Conservation (phyloP, 1,140 invertebrate species). For the Euura saliciscinereae region DNA sequence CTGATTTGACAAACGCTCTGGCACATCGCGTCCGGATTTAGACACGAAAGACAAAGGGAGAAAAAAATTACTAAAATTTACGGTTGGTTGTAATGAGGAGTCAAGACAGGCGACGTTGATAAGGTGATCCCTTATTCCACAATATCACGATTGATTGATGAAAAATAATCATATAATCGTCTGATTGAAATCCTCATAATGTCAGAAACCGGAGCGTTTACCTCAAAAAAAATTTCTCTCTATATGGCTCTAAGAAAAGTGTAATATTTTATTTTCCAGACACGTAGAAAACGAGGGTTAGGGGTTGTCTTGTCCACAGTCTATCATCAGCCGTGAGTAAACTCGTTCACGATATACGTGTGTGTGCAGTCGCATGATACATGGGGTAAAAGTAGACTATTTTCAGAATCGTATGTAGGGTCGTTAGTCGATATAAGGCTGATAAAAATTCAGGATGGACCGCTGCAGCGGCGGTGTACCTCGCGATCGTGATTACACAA, state of each 20-base stretch:
- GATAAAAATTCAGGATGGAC: slow-evolving; percentile 5
- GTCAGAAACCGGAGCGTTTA: too few species aligned
- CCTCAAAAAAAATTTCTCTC: too few species aligned
- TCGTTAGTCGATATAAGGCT: background rate
- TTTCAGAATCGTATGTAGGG: background rate
- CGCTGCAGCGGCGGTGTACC: background rate
- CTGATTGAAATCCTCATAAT: too few species aligned
- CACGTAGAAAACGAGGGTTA: background rate
- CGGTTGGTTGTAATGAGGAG: too few species aligned
- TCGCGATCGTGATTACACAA: slow-evolving; percentile 32
- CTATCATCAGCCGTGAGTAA: background rate
- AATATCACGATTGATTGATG: too few species aligned
- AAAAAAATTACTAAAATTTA: too few species aligned
- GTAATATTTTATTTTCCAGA: background rate
- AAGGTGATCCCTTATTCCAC: too few species aligned
- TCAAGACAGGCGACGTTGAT: too few species aligned
- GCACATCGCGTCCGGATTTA: background rate
- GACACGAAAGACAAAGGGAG: too few species aligned
- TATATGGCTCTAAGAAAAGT: background rate
- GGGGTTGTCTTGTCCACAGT: background rate
- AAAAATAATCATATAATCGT: too few species aligned
- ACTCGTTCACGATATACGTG: background rate
- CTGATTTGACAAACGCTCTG: background rate
- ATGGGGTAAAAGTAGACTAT: background rate
- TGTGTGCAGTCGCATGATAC: background rate